These are phyloP conservation scores for Vultur gryphus DNA, from an alignment of 2,797 vertebrate species.

Conservation along the genomic window DNA sequence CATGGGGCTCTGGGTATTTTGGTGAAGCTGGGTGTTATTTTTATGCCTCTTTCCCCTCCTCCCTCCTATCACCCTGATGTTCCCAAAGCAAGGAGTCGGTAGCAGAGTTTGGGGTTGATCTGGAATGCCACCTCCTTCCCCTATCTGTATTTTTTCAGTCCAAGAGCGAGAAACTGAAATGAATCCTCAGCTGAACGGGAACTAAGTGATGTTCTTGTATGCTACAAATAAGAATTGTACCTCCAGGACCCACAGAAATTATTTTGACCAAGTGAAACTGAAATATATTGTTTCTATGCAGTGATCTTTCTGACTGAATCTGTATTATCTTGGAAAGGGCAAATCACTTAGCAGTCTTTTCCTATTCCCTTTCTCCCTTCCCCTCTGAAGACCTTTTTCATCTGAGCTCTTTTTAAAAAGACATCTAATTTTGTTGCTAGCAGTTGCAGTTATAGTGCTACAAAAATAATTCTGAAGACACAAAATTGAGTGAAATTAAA, in stretches of 20 bases:
- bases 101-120: background rate
- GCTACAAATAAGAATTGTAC: background rate
- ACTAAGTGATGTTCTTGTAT: background rate
- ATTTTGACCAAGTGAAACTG: background rate
- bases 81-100: background rate
- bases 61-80: background rate
- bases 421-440: constrained; percentile 50
- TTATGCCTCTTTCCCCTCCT: background rate
- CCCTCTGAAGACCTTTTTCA: constrained; percentile 20
- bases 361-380: background rate
- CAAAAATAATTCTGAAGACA: constrained; percentile 49
- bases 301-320: background rate
- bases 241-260: background rate
- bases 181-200: background rate
- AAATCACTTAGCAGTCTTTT: background rate
- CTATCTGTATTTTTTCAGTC: background rate
- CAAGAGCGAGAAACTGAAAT: background rate
- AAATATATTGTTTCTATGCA: background rate
- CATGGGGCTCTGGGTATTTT: background rate
- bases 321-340: constrained; percentile 20
- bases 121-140: background rate
- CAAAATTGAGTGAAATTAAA: constrained; percentile 43
- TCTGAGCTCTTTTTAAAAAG: constrained; percentile 40
- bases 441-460: constrained; percentile 6
- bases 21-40: background rate